Evolutionary conservation across 2,888 invertebrate species (phyloP).

Genomic region (Gortyna flavago): DNA sequence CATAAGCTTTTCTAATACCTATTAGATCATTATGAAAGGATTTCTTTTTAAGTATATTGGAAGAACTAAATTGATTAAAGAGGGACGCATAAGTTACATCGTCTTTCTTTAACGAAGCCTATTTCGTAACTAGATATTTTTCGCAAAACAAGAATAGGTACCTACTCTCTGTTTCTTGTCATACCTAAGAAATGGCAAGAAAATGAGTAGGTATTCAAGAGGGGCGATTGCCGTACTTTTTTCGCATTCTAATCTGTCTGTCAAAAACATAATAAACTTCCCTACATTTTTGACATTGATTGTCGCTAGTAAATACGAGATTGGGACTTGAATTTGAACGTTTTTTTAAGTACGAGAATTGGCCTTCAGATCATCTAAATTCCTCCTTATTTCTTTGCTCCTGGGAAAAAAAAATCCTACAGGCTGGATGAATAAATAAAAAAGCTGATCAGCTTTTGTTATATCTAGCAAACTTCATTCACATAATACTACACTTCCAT

Average conservation of each 20-base stretch:
- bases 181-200: background rate
- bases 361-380: background rate
- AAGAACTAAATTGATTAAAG: conserved; percentile 29
- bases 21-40: background rate
- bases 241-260: background rate
- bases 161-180: background rate
- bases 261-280: background rate
- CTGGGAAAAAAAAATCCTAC: background rate
- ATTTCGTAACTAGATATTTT: background rate
- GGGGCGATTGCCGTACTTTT: background rate
- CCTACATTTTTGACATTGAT: background rate
- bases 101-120: background rate
- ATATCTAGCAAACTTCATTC: conserved; percentile 27
- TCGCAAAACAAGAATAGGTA: background rate
- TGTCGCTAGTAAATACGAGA: background rate
- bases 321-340: background rate
- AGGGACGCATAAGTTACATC: conserved; percentile 6
- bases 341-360: background rate
- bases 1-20: conserved; percentile 42
- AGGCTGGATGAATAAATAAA: background rate
- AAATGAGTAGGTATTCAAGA: background rate
- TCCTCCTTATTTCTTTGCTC: too few relatives aligned
- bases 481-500: conserved; percentile 22
- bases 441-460: conserved; percentile 2
- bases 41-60: conserved; percentile 23